Evolutionary conservation across 2,113 vertebrate genomes (phyloP), one percentile per base, ranked within the genome.

Genomic region (Syrrhaptes paradoxus): DNA sequence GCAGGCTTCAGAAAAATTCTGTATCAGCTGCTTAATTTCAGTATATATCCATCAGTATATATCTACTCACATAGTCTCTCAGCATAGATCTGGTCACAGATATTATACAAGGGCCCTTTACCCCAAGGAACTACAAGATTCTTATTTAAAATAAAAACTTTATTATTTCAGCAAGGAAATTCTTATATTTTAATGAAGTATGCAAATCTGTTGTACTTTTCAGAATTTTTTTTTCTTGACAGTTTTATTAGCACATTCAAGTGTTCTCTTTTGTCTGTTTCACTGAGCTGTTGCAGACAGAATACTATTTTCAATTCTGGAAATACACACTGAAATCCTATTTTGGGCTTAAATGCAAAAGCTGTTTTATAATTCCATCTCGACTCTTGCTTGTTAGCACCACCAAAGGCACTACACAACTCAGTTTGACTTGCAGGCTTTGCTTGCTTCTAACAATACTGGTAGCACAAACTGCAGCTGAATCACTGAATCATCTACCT

Each of bases 311-410:
- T 66, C 55, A 82, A 17, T 51, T 62, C 31, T 38, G 13, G 36
- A 94, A 87, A 85, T 13, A 73, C 20, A 77, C 14, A 55, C 3
- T 71, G 10, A 62, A 90, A 78, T 85, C 57, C 21, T 55, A 34
- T 62, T 88, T 62, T 34, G 18, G 14, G 25, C 48, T 75, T n/a
- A 85, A 72, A 81, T 31, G 17, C 28, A 41, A 71, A 13, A 81
- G 24, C 34, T 3, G 1, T 18, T 79, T 81, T 45, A 31, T 45
- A 87, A 75, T 66, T 84, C 41, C 52, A 70, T 11, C 9, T 20
- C 2, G 0, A 31, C 22, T 7, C 19, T 70, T 2, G 0, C 21
- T 51, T 71, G n/a, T 29, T 85, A 13, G 0, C 13, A 49, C 28
- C 29, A 49, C 36, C 62, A 71, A 59, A 76, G n/a, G 24, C 21